Evolutionary conservation across 1,140 invertebrate species (phyloP).

Genomic region (Drosophila arawakana): DNA sequence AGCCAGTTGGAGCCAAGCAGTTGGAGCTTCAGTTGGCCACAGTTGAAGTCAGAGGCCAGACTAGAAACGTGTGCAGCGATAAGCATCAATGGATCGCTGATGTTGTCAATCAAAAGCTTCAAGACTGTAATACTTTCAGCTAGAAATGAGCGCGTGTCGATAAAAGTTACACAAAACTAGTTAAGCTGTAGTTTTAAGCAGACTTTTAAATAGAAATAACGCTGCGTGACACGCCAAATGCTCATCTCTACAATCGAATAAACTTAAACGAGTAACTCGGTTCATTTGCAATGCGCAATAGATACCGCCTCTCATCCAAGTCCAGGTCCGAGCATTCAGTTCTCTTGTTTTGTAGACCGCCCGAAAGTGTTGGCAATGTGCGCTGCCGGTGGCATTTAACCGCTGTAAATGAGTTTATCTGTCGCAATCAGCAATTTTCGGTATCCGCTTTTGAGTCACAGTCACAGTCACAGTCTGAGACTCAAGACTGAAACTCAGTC

Average conservation of each 20-base stretch:
- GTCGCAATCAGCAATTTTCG: constrained; percentile 83
- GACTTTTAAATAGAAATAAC: background rate
- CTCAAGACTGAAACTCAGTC: constrained; percentile 17
- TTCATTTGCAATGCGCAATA: constrained; percentile 68
- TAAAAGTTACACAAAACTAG: background rate
- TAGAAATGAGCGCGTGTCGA: constrained; percentile 15
- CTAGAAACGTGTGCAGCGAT: constrained; percentile 71
- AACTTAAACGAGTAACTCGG: constrained; percentile 8
- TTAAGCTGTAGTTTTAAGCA: background rate
- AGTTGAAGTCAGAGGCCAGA: constrained; percentile 4
- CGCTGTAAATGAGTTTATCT: constrained; percentile 84
- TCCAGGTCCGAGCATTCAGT: constrained; percentile 5
- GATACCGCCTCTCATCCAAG: constrained; percentile 42
- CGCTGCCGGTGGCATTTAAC: constrained; percentile 82
- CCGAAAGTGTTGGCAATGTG: constrained; percentile 77
- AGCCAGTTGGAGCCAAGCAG: constrained; percentile 40
- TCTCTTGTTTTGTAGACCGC: constrained; percentile 51
- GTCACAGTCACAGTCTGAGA: background rate
- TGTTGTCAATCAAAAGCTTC: constrained; percentile 70
- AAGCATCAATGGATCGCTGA: constrained; percentile 56
- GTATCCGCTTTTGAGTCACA: constrained; percentile 77
- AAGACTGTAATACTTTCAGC: constrained; percentile 4
- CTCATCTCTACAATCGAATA: constrained; percentile 13
- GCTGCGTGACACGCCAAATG: constrained; percentile 7
- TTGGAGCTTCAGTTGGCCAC: background rate